Conservation (phyloP, 2,797 vertebrate species). For the Brachymystax lenok region DNA sequence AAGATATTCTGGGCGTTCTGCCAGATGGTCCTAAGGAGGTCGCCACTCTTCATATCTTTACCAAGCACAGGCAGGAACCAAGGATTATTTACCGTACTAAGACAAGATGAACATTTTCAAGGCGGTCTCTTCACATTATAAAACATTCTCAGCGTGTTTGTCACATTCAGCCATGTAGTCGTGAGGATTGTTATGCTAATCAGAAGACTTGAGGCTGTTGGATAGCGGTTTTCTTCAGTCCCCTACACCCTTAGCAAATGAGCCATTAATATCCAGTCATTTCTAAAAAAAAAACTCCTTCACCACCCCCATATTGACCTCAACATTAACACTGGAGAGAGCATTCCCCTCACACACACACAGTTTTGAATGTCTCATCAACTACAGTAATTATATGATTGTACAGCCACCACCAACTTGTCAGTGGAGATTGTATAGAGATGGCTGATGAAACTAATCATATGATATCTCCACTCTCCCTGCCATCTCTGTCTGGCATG, state of each 20-base stretch:
- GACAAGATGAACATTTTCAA: too few species aligned
- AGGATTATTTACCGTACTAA: too few species aligned
- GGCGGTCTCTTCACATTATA: too few species aligned
- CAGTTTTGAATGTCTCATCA: conserved; percentile 28
- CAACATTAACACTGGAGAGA: conserved; percentile 30
- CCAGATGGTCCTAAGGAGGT: too few species aligned
- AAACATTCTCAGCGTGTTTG: too few species aligned
- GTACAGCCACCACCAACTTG: not conserved
- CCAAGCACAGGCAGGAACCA: too few species aligned
- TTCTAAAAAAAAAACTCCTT: not conserved
- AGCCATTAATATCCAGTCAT: not conserved
- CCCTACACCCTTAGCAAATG: not conserved
- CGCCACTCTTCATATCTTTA: too few species aligned
- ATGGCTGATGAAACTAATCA: not conserved
- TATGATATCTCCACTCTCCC: not conserved
- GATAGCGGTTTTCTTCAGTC: not conserved
- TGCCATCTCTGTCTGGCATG: too few species aligned
- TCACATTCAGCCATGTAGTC: too few species aligned
- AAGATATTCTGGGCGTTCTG: too few species aligned
- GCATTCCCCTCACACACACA: conserved; percentile 53
- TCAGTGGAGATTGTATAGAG: not conserved
- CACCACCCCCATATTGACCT: not conserved
- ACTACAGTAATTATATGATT: not conserved
- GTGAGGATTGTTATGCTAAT: too few species aligned
- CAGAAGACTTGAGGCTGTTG: too few species aligned